These are phyloP conservation scores for Dioctria rufipes DNA, from an alignment of 2,888 invertebrate species.

Conservation along the genomic window DNA sequence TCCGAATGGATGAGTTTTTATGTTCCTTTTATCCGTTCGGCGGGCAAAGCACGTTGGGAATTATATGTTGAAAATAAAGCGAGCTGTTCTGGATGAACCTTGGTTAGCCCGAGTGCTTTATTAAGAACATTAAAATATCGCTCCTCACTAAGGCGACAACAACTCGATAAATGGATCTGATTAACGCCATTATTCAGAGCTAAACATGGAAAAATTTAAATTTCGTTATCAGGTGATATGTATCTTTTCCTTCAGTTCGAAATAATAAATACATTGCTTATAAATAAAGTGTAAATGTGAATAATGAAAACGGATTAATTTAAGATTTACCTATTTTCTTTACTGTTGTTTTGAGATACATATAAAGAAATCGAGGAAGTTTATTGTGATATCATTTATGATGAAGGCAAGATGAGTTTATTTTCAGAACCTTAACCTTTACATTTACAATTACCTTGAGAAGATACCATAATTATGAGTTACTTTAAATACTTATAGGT, in stretches of 20 bases:
- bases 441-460: too few relatives aligned
- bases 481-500: too few relatives aligned
- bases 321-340: too few relatives aligned
- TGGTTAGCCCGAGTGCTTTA: constrained; percentile 3
- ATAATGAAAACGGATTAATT: too few relatives aligned
- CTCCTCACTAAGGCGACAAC: constrained; percentile 26
- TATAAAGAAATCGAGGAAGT: too few relatives aligned
- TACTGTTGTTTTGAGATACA: too few relatives aligned
- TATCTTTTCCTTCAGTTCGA: not conserved
- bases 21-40: not conserved
- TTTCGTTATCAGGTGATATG: not conserved
- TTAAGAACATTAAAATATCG: constrained; percentile 35
- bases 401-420: too few relatives aligned
- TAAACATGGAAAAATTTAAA: constrained; percentile 7
- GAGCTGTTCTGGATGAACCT: not conserved
- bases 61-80: not conserved
- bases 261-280: too few relatives aligned
- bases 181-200: constrained; percentile 8
- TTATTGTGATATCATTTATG: too few relatives aligned
- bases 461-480: too few relatives aligned
- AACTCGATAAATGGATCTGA: constrained; percentile 27
- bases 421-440: too few relatives aligned
- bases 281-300: too few relatives aligned
- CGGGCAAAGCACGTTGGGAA: not conserved
- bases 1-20: constrained; percentile 6